phyloP scores from a whole-genome alignment of 1,140 invertebrate genomes.

The Latrodectus geometricus region DNA sequence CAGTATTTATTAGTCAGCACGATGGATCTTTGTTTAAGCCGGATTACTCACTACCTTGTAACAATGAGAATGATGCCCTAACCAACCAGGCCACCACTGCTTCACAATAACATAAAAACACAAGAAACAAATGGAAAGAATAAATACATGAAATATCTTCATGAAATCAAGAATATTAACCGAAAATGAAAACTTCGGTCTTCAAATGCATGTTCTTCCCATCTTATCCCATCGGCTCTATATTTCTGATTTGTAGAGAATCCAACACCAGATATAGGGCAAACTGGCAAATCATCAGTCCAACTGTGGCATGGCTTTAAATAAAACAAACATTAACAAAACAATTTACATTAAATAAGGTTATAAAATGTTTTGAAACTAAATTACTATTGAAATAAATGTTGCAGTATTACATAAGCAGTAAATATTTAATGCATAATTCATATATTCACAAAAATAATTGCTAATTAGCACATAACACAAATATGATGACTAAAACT shows the following conservation, averaged over 20 bases:
- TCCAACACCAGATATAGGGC: constrained; percentile 80
- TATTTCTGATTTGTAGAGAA: constrained; percentile 87
- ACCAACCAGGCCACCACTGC: too few species aligned
- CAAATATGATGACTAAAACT: too few species aligned
- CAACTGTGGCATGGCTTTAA: constrained; percentile 72
- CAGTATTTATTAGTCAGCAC: too few species aligned
- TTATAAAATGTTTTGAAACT: not conserved
- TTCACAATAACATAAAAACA: too few species aligned
- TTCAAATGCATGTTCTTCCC: constrained; percentile 82
- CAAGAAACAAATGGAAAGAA: too few species aligned
- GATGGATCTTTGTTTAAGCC: too few species aligned
- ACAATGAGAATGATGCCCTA: too few species aligned
- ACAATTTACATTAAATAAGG: not conserved
- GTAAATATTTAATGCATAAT: not conserved
- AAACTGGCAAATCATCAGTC: constrained; percentile 89
- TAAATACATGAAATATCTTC: not conserved
- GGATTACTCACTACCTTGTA: too few species aligned
- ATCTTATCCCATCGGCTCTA: constrained; percentile 79
- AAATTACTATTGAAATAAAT: not conserved
- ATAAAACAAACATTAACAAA: not conserved
- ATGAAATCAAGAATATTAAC: too few species aligned
- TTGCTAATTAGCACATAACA: too few species aligned
- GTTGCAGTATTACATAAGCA: not conserved
- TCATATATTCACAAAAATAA: too few species aligned
- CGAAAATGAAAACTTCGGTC: constrained; percentile 85